Evolutionary conservation across 1,140 invertebrate genomes (phyloP).

Genomic region (Octopus bimaculoides): DNA sequence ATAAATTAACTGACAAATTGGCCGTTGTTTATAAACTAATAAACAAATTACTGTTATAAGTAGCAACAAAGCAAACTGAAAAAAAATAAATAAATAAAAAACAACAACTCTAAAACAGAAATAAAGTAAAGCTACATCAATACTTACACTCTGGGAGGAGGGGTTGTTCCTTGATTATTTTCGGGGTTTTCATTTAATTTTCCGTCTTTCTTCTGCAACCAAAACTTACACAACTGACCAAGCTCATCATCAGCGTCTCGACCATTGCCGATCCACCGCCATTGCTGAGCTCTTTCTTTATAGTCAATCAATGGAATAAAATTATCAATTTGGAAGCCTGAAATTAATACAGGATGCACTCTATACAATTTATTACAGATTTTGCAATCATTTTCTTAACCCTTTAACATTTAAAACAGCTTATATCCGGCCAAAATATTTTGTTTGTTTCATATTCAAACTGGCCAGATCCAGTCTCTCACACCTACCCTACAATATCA

Average conservation of each 20-base stretch:
- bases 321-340: conserved; percentile 62
- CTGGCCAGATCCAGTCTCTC: too few relatives aligned
- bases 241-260: conserved; percentile 83
- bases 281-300: conserved; percentile 69
- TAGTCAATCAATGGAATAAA: conserved; percentile 92
- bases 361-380: too few relatives aligned
- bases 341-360: not conserved
- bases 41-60: too few relatives aligned
- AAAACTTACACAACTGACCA: conserved; percentile 70
- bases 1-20: too few relatives aligned
- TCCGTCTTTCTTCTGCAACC: conserved; percentile 67
- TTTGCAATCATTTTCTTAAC: not conserved
- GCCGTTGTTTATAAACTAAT: too few relatives aligned
- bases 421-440: too few relatives aligned
- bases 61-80: not conserved
- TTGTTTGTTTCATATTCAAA: too few relatives aligned
- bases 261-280: conserved; percentile 95
- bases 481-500: too few relatives aligned
- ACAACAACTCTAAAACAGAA: not conserved
- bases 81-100: not conserved
- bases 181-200: conserved; percentile 40
- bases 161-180: conserved; percentile 50
- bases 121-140: not conserved
- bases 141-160: conserved; percentile 56
- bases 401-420: too few relatives aligned